Percentiles rank a stretch among this genome's conserved stretches.
Evolutionary conservation across 2,888 invertebrate species (phyloP).

Genomic region (Meteorus colon): DNA sequence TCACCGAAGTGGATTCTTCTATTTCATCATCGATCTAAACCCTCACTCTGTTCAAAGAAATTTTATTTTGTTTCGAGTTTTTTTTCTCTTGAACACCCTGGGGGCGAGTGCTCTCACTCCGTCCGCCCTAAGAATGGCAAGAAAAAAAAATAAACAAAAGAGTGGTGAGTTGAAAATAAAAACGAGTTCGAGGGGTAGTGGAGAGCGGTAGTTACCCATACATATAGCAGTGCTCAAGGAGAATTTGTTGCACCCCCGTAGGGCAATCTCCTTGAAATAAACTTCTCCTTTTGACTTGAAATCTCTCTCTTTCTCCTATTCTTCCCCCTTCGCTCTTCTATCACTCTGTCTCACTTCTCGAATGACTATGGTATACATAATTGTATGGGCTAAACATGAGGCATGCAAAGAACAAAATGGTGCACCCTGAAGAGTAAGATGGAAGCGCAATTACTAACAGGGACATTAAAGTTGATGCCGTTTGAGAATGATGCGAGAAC

Average conservation of each 20-base stretch:
- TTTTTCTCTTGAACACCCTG: constrained; percentile 1
- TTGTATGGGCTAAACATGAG: not conserved
- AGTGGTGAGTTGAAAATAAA: not conserved
- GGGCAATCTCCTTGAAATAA: constrained; percentile 33
- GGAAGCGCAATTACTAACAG: not conserved
- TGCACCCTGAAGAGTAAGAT: not conserved
- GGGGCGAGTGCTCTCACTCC: not conserved
- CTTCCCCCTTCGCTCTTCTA: not conserved
- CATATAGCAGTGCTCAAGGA: not conserved
- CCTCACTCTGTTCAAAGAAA: not conserved
- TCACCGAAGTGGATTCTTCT: not conserved
- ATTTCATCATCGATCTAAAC: not conserved
- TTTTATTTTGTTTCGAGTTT: not conserved
- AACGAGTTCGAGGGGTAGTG: not conserved
- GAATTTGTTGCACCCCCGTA: constrained; percentile 44
- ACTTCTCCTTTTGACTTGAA: constrained; percentile 20
- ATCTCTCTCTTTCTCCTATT: not conserved
- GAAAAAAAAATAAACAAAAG: not conserved
- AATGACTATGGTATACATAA: not conserved
- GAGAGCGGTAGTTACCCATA: not conserved
- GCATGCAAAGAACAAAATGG: not conserved
- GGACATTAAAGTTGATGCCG: not conserved
- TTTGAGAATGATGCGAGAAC: constrained; percentile 6
- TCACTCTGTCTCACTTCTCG: not conserved
- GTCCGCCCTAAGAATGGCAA: not conserved